A percentile compares a stretch with the other conserved stretches of the same genome.
Evolutionary conservation across 1,140 invertebrate species (phyloP).

Genomic region (Bombus pascuorum): DNA sequence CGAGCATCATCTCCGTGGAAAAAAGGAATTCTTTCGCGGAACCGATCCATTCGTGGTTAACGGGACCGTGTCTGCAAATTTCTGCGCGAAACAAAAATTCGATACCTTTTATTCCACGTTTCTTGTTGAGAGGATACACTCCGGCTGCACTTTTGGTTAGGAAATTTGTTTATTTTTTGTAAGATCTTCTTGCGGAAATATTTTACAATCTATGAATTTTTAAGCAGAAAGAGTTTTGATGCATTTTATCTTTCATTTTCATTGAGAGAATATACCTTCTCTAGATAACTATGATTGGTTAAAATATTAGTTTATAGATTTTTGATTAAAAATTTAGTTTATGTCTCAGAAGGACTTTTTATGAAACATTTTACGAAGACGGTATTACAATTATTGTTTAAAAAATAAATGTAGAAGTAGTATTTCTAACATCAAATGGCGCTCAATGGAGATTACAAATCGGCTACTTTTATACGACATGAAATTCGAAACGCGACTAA

Average conservation of each 20-base stretch:
- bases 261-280: neutral
- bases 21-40: slow-evolving; percentile 28
- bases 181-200: neutral
- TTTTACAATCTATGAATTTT: neutral
- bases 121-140: neutral
- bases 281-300: too few species aligned
- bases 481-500: slow-evolving; percentile 7
- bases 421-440: neutral
- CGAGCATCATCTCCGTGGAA: slow-evolving; percentile 52
- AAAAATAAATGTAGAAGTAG: neutral
- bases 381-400: neutral
- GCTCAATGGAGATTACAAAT: neutral
- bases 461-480: neutral
- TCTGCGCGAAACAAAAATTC: neutral
- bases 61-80: slow-evolving; percentile 3
- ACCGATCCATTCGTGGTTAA: slow-evolving; percentile 25
- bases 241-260: neutral
- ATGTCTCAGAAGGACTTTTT: neutral
- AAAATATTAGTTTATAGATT: too few species aligned
- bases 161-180: neutral
- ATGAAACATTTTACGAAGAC: neutral
- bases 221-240: neutral
- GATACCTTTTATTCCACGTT: neutral
- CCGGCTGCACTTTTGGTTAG: accelerated
- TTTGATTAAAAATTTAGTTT: too few species aligned